phyloP scores from a whole-genome alignment of 2,797 vertebrate genomes.

The Emydoidea blandingii region DNA sequence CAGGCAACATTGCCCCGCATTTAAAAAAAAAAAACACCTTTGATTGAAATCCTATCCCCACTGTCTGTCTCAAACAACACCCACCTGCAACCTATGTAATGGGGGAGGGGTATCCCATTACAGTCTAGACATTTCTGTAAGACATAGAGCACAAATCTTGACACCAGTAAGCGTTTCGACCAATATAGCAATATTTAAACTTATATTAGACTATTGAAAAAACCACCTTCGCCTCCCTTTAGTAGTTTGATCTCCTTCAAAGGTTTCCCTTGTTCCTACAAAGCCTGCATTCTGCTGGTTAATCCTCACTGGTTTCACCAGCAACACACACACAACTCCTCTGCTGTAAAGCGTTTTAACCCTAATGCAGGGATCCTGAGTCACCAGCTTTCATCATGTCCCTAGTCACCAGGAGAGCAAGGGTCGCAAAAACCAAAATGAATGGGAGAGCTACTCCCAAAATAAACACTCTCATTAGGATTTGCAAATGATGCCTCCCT shows the following conservation, averaged over 20 bases:
- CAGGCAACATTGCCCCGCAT: no score
- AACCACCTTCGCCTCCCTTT: background rate
- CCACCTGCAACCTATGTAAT: no score
- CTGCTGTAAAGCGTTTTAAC: background rate
- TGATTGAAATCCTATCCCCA: no score
- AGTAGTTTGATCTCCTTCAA: background rate
- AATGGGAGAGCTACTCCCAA: background rate
- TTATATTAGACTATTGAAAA: background rate
- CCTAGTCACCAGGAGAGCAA: background rate
- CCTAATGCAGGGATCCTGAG: background rate
- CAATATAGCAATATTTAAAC: background rate
- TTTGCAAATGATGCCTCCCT: background rate
- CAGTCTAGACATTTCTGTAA: no score
- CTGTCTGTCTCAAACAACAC: no score
- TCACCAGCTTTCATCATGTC: background rate
- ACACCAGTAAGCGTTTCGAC: background rate
- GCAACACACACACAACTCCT: background rate
- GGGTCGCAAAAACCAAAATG: background rate
- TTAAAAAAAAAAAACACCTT: no score
- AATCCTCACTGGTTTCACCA: background rate
- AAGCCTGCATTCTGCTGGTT: background rate
- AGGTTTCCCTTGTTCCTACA: background rate
- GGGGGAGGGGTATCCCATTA: no score
- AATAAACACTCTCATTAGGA: background rate
- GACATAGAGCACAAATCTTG: background rate